Conservation (phyloP, 2,797 vertebrate species). For the Pipistrellus kuhlii region DNA sequence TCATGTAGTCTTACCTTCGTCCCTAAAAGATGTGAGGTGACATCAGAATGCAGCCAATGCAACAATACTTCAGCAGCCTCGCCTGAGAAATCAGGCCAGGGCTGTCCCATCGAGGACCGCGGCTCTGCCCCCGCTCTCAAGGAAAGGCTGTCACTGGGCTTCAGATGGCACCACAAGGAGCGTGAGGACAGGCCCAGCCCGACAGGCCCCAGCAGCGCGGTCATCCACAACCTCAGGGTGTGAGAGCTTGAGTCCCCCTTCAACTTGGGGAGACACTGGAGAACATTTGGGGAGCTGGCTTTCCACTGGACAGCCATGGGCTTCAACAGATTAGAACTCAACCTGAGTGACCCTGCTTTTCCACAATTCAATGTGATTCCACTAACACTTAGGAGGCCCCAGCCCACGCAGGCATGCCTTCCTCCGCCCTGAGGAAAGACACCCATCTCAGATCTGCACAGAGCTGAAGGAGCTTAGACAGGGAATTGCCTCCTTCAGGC, state of each 20-base stretch:
- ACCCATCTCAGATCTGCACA: rapidly evolving
- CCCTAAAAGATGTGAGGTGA: neutral
- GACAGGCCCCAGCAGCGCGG: neutral
- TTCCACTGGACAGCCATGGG: neutral
- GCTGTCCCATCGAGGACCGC: rapidly evolving
- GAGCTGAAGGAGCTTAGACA: neutral
- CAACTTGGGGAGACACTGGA: neutral
- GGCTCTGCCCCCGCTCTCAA: rapidly evolving
- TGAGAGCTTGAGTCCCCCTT: neutral
- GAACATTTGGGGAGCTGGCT: neutral
- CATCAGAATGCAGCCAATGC: neutral
- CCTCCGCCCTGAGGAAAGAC: neutral
- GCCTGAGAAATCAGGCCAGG: neutral
- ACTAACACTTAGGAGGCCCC: neutral
- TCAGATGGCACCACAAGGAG: neutral
- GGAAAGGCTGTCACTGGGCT: neutral
- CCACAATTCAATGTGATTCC: no score
- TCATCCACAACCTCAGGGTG: rapidly evolving
- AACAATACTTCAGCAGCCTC: neutral
- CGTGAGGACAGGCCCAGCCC: neutral
- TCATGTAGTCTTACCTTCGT: neutral
- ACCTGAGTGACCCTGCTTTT: neutral
- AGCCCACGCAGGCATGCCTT: neutral
- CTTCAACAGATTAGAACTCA: neutral
- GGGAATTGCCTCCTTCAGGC: rapidly evolving